Percentiles rank a stretch among this genome's conserved stretches.
These are phyloP conservation scores for Torymus texanus DNA, from an alignment of 2,888 invertebrate genomes.

Conservation along the genomic window DNA sequence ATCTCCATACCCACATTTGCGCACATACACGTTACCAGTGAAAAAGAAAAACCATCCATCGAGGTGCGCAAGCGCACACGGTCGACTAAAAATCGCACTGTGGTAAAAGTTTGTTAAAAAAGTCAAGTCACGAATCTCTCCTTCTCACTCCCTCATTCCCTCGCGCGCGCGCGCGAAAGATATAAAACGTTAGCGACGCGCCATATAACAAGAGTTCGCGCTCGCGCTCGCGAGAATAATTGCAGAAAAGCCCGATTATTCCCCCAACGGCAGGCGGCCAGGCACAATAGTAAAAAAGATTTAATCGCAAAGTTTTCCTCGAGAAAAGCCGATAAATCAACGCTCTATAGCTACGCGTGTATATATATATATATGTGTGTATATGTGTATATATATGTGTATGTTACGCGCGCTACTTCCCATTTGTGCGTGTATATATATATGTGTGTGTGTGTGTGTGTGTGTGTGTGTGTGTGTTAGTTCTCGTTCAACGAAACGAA, in stretches of 20 bases:
- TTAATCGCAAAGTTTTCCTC: slow-evolving; percentile 57
- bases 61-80: not conserved
- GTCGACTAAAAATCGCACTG: slow-evolving; percentile 23
- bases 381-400: no score
- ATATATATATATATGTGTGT: no score
- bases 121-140: not conserved
- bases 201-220: slow-evolving; percentile 49
- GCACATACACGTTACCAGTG: not conserved
- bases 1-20: no score
- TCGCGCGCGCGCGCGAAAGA: not conserved
- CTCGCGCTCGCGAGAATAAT: slow-evolving; percentile 46
- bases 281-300: slow-evolving; percentile 56
- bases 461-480: not conserved
- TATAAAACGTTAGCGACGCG: slow-evolving; percentile 51
- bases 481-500: slow-evolving; percentile 33
- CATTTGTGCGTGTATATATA: no score
- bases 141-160: no score
- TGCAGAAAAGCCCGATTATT: slow-evolving; percentile 53
- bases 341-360: not conserved
- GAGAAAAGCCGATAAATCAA: slow-evolving; percentile 56
- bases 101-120: slow-evolving; percentile 41
- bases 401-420: no score
- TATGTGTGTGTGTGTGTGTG: no score
- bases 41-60: slow-evolving; percentile 40
- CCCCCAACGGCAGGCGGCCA: slow-evolving; percentile 7